These are phyloP conservation scores for Chloropsis cyanopogon DNA, from an alignment of 2,113 vertebrate genomes.

Conservation along the genomic window DNA sequence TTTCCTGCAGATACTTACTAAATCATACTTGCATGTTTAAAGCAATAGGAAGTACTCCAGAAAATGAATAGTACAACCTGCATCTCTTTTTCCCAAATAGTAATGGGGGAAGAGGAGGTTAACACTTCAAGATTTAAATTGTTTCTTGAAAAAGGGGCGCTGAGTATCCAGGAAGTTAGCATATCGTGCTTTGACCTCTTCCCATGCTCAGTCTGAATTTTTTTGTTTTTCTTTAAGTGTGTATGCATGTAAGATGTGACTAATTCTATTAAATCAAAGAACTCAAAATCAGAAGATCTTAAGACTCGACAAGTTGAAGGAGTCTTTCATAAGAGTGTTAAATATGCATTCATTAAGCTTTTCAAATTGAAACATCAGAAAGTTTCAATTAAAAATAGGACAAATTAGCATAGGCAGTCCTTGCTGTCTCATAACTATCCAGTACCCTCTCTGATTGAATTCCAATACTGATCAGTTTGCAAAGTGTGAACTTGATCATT, in stretches of 20 bases:
- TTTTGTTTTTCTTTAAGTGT: neutral
- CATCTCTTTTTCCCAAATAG: neutral
- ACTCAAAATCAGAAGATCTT: neutral
- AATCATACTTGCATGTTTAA: neutral
- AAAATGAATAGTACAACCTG: neutral
- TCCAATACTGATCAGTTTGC: neutral
- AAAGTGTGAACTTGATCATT: neutral
- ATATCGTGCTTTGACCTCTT: neutral
- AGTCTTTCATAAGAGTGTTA: neutral
- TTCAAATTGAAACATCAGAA: neutral
- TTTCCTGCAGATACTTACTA: neutral
- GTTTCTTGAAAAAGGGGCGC: neutral
- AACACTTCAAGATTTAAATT: neutral
- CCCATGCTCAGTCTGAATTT: neutral
- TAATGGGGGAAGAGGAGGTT: neutral
- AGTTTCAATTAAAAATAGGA: neutral
- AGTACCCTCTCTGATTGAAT: neutral
- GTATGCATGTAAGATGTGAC: neutral
- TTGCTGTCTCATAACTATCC: neutral
- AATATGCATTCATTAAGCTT: neutral
- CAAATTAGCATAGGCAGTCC: neutral
- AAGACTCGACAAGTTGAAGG: neutral
- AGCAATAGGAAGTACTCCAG: neutral
- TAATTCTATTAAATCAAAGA: neutral
- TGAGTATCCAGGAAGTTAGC: neutral